Evolutionary conservation across 2,797 vertebrate genomes (phyloP), one percentile per base, ranked within the genome.

Genomic region (Peromyscus aztecus): DNA sequence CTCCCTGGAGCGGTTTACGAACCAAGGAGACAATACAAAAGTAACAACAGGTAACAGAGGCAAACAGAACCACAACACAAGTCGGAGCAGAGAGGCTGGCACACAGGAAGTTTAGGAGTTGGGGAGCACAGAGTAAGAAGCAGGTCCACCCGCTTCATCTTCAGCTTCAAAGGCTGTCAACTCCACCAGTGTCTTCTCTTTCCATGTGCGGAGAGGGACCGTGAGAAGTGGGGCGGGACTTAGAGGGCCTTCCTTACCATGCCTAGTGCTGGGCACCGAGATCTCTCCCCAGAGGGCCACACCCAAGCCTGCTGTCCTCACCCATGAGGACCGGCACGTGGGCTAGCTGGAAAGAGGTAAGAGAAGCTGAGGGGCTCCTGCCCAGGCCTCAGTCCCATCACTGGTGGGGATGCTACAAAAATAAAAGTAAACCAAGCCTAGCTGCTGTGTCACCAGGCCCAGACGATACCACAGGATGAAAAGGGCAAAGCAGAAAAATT

Each of bases 1-100:
- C 75, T 55, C 89, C 87, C 31, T 31, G 59, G 31, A 96, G 93
- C 88, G 81, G 81, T 92, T 95, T 97, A 97, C 96, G 97, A 97
- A 97, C 92, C 34, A n/a, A 34, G 57, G 17, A 14, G 80, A 65
- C 80, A n/a, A 85, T 89, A 97, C 91, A 96, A 94, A 96, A 95
- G 96, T 59, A 96, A 46, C 55, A 97, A 96, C 83, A 91, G 95
- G 59, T 86, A 73, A 71, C 43, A 61, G n/a, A 65, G 67, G 82
- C 40, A 52, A 93, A 96, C 91, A 80, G 80, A 97, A 95, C 80
- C 80, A 96, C 75, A 96, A 94, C 85, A 92, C 78, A 76, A n/a
- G 87, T 63, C 0, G 31, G 52, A 63, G 57, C 29, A 21, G n/a
- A 2, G 34, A 2, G 34, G 55, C 0, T 78, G 63, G 43, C 34